Percentiles rank a stretch among this genome's conserved stretches.
Evolutionary conservation across 2,888 invertebrate genomes (phyloP).

Genomic region (Dinocampus coccinellae): DNA sequence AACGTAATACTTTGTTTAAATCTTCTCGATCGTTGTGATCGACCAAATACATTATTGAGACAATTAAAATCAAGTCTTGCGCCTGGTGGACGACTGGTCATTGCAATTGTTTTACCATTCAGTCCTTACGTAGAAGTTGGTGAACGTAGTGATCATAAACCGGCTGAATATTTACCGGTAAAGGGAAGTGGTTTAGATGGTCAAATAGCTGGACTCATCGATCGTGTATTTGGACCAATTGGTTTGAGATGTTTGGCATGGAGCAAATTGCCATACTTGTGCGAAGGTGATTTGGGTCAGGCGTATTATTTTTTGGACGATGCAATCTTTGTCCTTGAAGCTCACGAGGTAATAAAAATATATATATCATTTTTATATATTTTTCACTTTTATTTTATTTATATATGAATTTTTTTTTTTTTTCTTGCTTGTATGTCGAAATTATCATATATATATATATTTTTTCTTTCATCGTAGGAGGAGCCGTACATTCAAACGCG

Average conservation of each 20-base stretch:
- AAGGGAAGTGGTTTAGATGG: conserved; percentile 80
- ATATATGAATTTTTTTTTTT: background rate
- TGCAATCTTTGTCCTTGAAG: conserved; percentile 85
- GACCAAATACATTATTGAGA: conserved; percentile 82
- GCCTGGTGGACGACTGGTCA: conserved; percentile 80
- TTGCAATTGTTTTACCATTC: conserved; percentile 95
- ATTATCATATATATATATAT: background rate
- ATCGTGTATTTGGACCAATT: conserved; percentile 74
- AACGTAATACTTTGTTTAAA: conserved; percentile 92
- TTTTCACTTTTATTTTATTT: background rate
- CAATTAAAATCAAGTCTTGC: conserved; percentile 81
- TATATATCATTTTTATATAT: background rate
- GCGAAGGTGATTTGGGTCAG: conserved; percentile 94
- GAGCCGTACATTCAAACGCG: conserved; percentile 40
- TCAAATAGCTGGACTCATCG: conserved; percentile 81
- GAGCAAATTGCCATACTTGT: conserved; percentile 94
- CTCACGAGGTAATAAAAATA: conserved; percentile 53
- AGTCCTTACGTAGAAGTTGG: conserved; percentile 94
- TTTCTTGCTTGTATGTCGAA: background rate
- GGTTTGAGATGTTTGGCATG: conserved; percentile 86
- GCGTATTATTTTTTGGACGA: conserved; percentile 94
- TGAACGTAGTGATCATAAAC: conserved; percentile 79
- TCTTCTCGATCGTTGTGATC: conserved; percentile 92
- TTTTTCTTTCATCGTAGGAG: conserved; percentile 40
- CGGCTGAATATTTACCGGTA: conserved; percentile 79